phyloP scores from a whole-genome alignment of 2,113 vertebrate species.

The Ranitomeya imitator region DNA sequence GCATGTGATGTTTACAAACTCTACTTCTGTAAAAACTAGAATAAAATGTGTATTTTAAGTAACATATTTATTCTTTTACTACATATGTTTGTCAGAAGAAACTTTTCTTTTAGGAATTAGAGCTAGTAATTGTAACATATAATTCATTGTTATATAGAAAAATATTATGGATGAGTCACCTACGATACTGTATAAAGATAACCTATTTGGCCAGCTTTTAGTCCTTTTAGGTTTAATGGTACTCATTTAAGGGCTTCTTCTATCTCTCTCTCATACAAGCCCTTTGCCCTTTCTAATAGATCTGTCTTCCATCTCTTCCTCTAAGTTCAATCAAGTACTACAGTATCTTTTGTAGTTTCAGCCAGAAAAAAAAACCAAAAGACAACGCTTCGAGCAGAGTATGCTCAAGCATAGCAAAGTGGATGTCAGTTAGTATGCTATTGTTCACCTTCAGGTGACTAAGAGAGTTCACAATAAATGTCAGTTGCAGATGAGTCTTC shows the following conservation, averaged over 20 bases:
- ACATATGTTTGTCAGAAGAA: background rate
- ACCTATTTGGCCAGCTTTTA: background rate
- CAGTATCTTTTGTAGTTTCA: background rate
- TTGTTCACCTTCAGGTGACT: background rate
- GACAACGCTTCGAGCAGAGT: background rate
- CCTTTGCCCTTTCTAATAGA: background rate
- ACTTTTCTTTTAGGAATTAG: background rate
- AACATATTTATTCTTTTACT: too few relatives aligned
- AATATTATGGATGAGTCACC: background rate
- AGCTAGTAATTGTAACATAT: background rate
- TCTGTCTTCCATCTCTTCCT: background rate
- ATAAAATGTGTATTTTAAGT: background rate
- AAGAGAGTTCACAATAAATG: constrained; percentile 6
- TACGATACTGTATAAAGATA: background rate
- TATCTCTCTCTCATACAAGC: background rate
- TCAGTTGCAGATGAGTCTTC: background rate
- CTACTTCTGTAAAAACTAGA: background rate
- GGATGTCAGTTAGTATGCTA: background rate
- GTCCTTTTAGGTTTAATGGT: background rate
- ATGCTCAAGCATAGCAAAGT: background rate
- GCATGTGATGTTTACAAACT: too few relatives aligned
- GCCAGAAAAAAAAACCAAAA: constrained; percentile 13
- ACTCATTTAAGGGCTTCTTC: background rate
- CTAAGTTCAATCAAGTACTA: background rate
- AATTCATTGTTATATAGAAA: background rate